Percentiles rank a stretch among this genome's conserved stretches.
phyloP scores from a whole-genome alignment of 2,113 vertebrate genomes.

The Sceloporus tristichus region DNA sequence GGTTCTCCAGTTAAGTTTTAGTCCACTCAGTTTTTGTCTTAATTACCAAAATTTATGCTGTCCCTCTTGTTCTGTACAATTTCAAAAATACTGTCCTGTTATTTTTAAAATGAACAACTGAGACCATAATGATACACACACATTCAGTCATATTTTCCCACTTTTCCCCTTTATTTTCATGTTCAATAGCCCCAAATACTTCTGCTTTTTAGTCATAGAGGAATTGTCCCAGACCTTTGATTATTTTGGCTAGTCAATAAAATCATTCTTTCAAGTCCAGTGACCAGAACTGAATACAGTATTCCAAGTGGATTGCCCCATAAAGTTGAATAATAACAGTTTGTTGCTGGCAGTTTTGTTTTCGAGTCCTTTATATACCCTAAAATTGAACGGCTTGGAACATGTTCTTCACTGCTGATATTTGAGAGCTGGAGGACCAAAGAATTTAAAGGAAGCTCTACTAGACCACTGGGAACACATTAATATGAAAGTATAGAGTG shows the following conservation, averaged over 20 bases:
- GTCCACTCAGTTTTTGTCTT: neutral
- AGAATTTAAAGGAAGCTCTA: neutral
- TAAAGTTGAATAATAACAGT: too few species aligned
- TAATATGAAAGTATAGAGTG: neutral
- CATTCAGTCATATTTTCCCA: too few species aligned
- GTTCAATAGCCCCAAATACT: too few species aligned
- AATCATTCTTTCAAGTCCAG: too few species aligned
- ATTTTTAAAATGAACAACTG: neutral
- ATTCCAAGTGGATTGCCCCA: too few species aligned
- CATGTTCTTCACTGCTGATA: too few species aligned
- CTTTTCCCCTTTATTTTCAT: too few species aligned
- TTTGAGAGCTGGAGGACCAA: neutral
- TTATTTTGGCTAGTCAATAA: too few species aligned
- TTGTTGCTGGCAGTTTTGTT: too few species aligned
- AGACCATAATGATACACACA: neutral
- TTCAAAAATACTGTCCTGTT: neutral
- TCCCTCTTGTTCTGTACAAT: neutral
- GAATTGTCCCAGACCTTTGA: too few species aligned
- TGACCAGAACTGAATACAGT: too few species aligned
- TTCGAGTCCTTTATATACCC: neutral
- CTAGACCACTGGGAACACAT: neutral
- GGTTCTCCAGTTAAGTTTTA: neutral
- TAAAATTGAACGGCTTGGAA: conserved; percentile 8
- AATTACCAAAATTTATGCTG: neutral
- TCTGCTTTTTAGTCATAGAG: too few species aligned